Evolutionary conservation across 2,797 vertebrate species (phyloP), one percentile per base, ranked within the genome.

Genomic region (Rhinella marina): DNA sequence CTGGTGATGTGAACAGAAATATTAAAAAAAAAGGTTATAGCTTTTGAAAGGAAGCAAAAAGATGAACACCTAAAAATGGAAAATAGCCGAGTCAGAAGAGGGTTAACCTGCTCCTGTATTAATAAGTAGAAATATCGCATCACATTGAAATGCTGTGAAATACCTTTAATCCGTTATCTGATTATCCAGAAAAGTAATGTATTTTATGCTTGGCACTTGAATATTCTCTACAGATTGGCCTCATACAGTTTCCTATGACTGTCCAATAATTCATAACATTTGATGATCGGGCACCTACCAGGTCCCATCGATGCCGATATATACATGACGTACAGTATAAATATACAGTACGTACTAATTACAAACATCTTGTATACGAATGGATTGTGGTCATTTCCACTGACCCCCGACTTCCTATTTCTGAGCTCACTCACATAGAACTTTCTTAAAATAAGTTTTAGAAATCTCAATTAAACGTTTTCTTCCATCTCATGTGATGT

Each of bases 401-500:
- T 8, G 0, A 23, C 21, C 19, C 19, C 19, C 3, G 66, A 29
- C 25, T 16, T 68, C 66, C 66, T 7, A 68, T 29, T 68, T 68
- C 25, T 11, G 29, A 73, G 32, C 1, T 12, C 12, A 7, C 54
- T 23, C 21, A 64, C 21, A 48, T 21, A 32, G 19, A 62, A 59
- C 14, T 62, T 57, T 61, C 29, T 50, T 75, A 23, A 19, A 50
- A 50, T 57, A 66, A 82, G 70, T 62, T 82, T 75, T 41, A 57
- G 48, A 88, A 57, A 11, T 73, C 52, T 70, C 59, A 29, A 41
- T 78, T 77, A 84, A 78, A 70, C 16, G 12, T 88, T 88, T 78
- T 25, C 29, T 27, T 6, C 73, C 32, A 27, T 75, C 50, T 27
- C 9, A 50, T 27, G 59, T n/a, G 56, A 56, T 85, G 41, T 85